phyloP scores from a whole-genome alignment of 1,140 invertebrate species.

The Ostrea denselamellosa region DNA sequence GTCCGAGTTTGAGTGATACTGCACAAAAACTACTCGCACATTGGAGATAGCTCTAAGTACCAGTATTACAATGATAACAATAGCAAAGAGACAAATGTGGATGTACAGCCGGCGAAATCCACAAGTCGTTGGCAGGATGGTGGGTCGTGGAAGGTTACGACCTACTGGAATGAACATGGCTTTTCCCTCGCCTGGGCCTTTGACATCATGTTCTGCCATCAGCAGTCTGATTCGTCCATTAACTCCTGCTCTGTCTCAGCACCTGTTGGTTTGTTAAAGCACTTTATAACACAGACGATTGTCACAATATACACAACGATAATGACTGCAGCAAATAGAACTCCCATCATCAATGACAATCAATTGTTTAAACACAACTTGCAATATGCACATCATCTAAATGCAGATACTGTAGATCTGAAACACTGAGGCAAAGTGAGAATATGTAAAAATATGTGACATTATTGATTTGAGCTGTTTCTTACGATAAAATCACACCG shows the following conservation, averaged over 20 bases:
- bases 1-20: conserved; percentile 65
- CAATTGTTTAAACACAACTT: neutral
- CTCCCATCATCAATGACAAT: neutral
- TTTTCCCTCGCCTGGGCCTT: conserved; percentile 7
- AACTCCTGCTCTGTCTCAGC: neutral
- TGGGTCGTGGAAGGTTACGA: conserved; percentile 55
- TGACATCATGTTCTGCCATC: neutral
- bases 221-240: neutral
- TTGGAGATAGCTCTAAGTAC: conserved; percentile 61
- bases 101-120: conserved; percentile 64
- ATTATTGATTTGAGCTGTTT: neutral
- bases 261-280: neutral
- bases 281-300: neutral
- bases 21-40: conserved; percentile 64
- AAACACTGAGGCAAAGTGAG: neutral
- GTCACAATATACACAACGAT: neutral
- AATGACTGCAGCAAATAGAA: neutral
- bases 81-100: conserved; percentile 57
- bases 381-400: neutral
- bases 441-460: neutral
- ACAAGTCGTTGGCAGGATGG: conserved; percentile 59
- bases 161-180: conserved; percentile 60
- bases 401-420: neutral
- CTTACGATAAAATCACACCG: neutral
- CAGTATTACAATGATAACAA: conserved; percentile 59